Conservation (phyloP, 2,113 vertebrate genomes). For the Rostratula benghalensis region DNA sequence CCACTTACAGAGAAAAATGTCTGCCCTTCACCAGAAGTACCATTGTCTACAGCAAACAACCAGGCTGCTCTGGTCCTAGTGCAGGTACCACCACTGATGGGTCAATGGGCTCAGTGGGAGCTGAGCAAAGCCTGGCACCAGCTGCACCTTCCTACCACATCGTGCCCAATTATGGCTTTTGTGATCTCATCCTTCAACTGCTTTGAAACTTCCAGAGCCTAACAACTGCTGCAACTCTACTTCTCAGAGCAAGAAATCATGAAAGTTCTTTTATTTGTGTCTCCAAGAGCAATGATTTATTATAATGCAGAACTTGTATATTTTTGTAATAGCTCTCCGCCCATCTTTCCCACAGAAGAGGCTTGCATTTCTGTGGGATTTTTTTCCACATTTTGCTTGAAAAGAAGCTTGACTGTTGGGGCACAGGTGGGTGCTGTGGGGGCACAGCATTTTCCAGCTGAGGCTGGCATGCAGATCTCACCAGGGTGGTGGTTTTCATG, state of each 20-base stretch:
- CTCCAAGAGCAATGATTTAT: not conserved
- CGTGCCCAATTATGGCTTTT: accelerated
- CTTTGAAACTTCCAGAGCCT: not conserved
- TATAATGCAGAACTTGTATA: not conserved
- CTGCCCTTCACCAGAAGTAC: not conserved
- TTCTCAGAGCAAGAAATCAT: not conserved
- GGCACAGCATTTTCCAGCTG: constrained; percentile 18
- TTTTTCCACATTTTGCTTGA: not conserved
- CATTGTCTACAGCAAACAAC: not conserved
- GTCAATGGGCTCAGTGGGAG: not conserved
- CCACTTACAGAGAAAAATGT: not conserved
- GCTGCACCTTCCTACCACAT: not conserved
- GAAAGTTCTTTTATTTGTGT: not conserved
- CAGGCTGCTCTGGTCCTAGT: not conserved
- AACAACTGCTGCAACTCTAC: not conserved
- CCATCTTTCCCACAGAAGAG: not conserved
- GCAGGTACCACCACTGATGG: accelerated
- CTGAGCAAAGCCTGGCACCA: not conserved
- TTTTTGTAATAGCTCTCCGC: not conserved
- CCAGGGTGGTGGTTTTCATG: not conserved
- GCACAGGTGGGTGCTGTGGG: constrained; percentile 22
- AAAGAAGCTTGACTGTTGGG: not conserved
- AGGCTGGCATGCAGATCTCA: not conserved
- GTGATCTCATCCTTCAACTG: not conserved
- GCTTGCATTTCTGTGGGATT: not conserved